These are phyloP conservation scores for Cantharis lateralis DNA, from an alignment of 2,888 invertebrate genomes.

Conservation along the genomic window DNA sequence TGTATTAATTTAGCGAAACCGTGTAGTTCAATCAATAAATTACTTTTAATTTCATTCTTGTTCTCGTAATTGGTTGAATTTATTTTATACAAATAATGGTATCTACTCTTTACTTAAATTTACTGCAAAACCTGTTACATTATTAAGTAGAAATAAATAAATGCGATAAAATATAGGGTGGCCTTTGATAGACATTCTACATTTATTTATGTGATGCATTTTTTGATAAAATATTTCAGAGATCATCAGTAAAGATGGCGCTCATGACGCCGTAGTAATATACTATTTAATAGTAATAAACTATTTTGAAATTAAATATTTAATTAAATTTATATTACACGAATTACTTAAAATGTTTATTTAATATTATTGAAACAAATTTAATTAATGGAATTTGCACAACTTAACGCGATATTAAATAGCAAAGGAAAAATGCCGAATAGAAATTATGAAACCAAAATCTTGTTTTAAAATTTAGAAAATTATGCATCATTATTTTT, in stretches of 20 bases:
- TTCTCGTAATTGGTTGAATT: not conserved
- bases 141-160: not conserved
- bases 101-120: not conserved
- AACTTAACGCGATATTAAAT: not conserved
- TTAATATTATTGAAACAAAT: not conserved
- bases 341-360: no score
- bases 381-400: not conserved
- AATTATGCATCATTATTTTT: not conserved
- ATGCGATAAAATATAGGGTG: not conserved
- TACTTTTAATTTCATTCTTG: not conserved
- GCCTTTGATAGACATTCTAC: no score
- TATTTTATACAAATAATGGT: not conserved
- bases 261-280: no score
- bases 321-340: no score
- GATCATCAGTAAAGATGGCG: no score
- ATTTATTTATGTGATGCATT: no score
- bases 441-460: not conserved
- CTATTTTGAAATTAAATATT: no score
- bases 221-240: no score
- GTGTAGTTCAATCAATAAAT: constrained; percentile 10
- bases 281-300: no score
- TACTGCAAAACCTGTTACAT: not conserved
- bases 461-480: not conserved
- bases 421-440: not conserved
- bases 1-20: constrained; percentile 1